A percentile compares a stretch with the other conserved stretches of the same genome.
phyloP scores from a whole-genome alignment of 2,888 invertebrate genomes.

The Agrotis exclamationis region DNA sequence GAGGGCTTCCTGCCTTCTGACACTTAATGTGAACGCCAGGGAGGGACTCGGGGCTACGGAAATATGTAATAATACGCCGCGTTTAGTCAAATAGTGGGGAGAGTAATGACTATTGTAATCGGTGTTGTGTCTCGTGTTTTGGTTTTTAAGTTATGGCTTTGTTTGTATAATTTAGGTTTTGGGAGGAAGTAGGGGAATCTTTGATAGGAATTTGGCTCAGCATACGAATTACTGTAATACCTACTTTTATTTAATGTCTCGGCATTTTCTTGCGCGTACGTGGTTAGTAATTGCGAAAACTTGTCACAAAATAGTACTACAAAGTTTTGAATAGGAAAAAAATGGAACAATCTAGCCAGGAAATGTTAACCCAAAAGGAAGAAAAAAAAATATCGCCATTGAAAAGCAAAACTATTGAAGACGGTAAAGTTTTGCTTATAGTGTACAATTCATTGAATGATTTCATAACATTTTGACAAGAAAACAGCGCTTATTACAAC shows the following conservation, averaged over 20 bases:
- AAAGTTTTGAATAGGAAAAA: no score
- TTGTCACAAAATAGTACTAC: no score
- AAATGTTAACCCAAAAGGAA: no score
- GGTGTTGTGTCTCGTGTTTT: slow-evolving; percentile 33
- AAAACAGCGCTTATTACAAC: neutral
- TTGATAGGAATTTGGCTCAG: neutral
- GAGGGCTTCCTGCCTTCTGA: slow-evolving; percentile 86
- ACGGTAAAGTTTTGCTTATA: no score
- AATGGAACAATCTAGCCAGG: no score
- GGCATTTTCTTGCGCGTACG: no score
- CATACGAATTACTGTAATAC: neutral
- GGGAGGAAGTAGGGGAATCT: slow-evolving; percentile 9
- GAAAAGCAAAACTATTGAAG: no score
- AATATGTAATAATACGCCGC: slow-evolving; percentile 49
- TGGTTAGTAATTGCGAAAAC: no score
- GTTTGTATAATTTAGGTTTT: slow-evolving; percentile 18
- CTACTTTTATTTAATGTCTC: no score
- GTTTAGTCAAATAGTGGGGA: slow-evolving; percentile 42
- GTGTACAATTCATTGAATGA: no score
- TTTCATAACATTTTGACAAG: no score
- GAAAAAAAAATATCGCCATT: no score
- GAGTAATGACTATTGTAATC: slow-evolving; percentile 46
- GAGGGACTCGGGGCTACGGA: slow-evolving; percentile 50
- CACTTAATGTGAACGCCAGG: slow-evolving; percentile 77
- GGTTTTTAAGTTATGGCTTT: slow-evolving; percentile 41